phyloP scores from a whole-genome alignment of 2,797 vertebrate genomes.

The Rallus crepitans region DNA sequence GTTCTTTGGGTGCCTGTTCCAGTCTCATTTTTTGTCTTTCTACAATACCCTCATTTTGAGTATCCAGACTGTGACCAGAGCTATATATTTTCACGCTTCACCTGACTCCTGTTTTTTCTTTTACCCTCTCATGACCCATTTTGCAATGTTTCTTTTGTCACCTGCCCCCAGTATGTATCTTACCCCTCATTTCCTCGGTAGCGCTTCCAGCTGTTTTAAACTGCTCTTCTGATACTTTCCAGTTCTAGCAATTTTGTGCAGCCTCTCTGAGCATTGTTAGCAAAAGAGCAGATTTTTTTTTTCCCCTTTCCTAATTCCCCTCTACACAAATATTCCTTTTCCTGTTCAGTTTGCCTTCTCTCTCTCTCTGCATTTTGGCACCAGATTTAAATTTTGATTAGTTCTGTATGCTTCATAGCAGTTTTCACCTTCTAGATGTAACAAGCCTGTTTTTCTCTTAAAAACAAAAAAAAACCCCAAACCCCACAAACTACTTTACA shows the following conservation, averaged over 20 bases:
- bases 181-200: background rate
- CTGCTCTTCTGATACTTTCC: background rate
- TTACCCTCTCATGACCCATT: background rate
- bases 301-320: background rate
- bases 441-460: background rate
- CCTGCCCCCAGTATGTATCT: background rate
- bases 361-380: background rate
- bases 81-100: background rate
- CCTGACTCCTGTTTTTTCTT: background rate
- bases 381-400: background rate
- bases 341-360: background rate
- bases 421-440: background rate
- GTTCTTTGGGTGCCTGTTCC: background rate
- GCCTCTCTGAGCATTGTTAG: background rate
- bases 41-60: background rate
- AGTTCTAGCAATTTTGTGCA: background rate
- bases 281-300: background rate
- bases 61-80: background rate
- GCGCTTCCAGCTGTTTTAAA: background rate
- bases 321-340: background rate
- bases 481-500: background rate
- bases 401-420: background rate
- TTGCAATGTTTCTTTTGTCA: background rate
- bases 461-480: background rate
- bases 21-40: background rate